phyloP scores from a whole-genome alignment of 2,888 invertebrate species.

The Asteroscopus sphinx region DNA sequence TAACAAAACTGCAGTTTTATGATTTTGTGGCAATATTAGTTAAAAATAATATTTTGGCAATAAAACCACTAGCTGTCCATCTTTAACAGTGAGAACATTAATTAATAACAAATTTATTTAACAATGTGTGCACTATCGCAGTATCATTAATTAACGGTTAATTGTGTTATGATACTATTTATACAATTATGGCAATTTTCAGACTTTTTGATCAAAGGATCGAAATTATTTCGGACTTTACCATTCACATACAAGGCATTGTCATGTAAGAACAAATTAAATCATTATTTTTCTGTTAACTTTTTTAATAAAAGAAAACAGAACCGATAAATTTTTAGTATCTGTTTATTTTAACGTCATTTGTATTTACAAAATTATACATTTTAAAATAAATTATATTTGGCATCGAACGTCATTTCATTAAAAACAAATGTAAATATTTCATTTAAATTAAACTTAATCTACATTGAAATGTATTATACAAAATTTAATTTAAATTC shows the following conservation, averaged over 20 bases:
- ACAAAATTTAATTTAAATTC: slow-evolving; percentile 21
- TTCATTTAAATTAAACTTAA: slow-evolving; percentile 24
- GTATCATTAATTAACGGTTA: background rate
- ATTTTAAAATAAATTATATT: slow-evolving; percentile 11
- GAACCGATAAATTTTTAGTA: too few species aligned
- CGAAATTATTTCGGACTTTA: background rate
- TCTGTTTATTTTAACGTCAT: background rate
- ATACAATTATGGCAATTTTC: background rate
- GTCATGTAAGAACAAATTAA: background rate
- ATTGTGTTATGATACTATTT: background rate
- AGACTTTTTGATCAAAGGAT: background rate
- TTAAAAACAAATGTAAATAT: slow-evolving; percentile 25
- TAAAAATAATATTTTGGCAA: background rate
- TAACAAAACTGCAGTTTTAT: background rate
- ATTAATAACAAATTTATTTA: background rate
- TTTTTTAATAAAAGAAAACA: too few species aligned
- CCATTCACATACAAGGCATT: background rate
- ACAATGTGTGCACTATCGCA: background rate
- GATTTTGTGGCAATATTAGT: background rate
- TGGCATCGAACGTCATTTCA: slow-evolving; percentile 9
- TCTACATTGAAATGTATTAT: slow-evolving; percentile 25
- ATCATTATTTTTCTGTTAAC: too few species aligned
- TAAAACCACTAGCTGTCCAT: background rate
- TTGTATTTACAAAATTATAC: slow-evolving; percentile 4
- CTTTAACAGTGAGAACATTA: background rate